phyloP scores from a whole-genome alignment of 2,797 vertebrate species.

The Sebastes goodei region DNA sequence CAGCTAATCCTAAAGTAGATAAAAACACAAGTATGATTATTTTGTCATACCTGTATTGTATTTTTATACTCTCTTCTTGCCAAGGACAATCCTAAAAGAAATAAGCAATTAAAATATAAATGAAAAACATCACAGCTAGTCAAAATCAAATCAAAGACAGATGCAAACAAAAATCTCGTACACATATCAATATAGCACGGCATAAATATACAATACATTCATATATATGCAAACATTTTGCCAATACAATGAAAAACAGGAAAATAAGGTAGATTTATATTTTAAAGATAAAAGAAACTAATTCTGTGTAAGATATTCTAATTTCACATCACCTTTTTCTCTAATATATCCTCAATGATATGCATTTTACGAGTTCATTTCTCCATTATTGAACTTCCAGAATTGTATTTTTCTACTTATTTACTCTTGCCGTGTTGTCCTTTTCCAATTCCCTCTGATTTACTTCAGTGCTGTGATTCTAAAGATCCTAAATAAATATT shows the following conservation, averaged over 20 bases:
- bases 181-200: background rate
- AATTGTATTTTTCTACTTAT: background rate
- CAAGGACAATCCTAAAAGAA: conserved; percentile 2
- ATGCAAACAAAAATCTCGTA: background rate
- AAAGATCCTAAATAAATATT: background rate
- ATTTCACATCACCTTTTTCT: background rate
- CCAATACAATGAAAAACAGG: background rate
- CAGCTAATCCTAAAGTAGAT: conserved; percentile 25
- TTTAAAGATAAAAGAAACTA: background rate
- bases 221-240: background rate
- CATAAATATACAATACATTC: background rate
- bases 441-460: conserved; percentile 14
- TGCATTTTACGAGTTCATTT: background rate
- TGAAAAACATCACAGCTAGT: background rate
- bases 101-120: background rate
- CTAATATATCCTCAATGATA: background rate
- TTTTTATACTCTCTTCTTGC: background rate
- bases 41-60: background rate
- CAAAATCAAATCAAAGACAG: background rate
- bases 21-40: background rate
- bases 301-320: background rate
- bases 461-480: background rate
- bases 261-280: background rate
- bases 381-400: background rate
- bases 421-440: background rate